Conservation (phyloP, 2,888 invertebrate species). For the Notodonta ziczac region DNA sequence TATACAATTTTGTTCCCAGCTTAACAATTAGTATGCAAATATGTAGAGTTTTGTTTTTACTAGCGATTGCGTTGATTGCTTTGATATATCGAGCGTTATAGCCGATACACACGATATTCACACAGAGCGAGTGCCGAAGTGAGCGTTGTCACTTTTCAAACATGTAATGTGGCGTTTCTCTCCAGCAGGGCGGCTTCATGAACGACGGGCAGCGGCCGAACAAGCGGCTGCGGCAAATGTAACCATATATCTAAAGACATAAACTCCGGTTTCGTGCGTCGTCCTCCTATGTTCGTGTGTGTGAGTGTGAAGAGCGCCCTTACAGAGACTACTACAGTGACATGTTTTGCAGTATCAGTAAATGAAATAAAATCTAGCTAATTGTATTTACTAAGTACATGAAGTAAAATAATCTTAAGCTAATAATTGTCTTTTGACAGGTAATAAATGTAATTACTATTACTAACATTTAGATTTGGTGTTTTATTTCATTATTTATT, state of each 20-base stretch:
- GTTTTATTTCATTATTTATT: slow-evolving; percentile 28
- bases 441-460: slow-evolving; percentile 82
- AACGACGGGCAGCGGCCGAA: slow-evolving; percentile 82
- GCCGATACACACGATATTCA: not conserved
- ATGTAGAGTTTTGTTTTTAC: not conserved
- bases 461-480: slow-evolving; percentile 66
- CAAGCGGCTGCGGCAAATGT: slow-evolving; percentile 79
- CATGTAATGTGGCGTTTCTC: slow-evolving; percentile 13
- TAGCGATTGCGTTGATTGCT: not conserved
- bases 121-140: not conserved
- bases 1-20: not conserved
- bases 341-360: slow-evolving; percentile 52
- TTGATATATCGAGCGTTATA: not conserved
- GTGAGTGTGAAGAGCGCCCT: slow-evolving; percentile 61
- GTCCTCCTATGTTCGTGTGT: slow-evolving; percentile 72
- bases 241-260: slow-evolving; percentile 46
- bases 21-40: not conserved
- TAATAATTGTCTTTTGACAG: slow-evolving; percentile 77
- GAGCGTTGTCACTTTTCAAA: slow-evolving; percentile 1
- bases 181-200: slow-evolving; percentile 75
- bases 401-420: slow-evolving; percentile 75
- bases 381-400: slow-evolving; percentile 84
- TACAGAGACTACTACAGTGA: slow-evolving; percentile 72
- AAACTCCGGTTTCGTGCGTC: slow-evolving; percentile 57
- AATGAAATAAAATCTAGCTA: slow-evolving; percentile 73